phyloP scores from a whole-genome alignment of 2,888 invertebrate genomes.

The Pinctada fucata region DNA sequence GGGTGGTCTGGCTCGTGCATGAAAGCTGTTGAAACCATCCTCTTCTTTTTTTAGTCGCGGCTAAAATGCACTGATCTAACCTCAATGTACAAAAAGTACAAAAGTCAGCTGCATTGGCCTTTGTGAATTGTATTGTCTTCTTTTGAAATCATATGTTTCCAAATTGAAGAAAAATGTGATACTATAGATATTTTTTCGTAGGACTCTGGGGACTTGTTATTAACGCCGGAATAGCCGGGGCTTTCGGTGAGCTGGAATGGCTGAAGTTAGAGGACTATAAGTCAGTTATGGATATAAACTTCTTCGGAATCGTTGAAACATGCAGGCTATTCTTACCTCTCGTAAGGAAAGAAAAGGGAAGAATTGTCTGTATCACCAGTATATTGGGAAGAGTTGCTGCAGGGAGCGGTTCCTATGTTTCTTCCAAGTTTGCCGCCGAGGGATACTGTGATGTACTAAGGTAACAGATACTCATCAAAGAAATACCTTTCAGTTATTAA shows the following conservation, averaged over 20 bases:
- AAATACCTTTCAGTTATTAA: too few species aligned
- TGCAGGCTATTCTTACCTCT: conserved; percentile 62
- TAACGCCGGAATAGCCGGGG: conserved; percentile 67
- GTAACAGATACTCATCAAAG: conserved; percentile 36
- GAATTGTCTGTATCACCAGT: conserved; percentile 66
- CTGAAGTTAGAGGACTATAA: conserved; percentile 69
- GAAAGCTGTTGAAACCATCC: too few species aligned
- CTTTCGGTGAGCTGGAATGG: conserved; percentile 72
- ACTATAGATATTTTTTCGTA: conserved; percentile 28
- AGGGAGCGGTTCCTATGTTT: conserved; percentile 55
- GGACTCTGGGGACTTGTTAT: conserved; percentile 72
- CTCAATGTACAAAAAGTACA: too few species aligned
- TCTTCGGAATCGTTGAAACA: conserved; percentile 72
- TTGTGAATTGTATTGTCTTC: too few species aligned
- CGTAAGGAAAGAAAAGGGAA: conserved; percentile 57
- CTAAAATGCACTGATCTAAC: too few species aligned
- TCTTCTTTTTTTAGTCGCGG: too few species aligned
- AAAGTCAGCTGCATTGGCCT: too few species aligned
- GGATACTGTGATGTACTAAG: conserved; percentile 65
- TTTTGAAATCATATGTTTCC: too few species aligned
- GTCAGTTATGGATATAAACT: conserved; percentile 63
- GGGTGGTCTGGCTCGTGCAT: too few species aligned
- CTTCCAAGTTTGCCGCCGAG: conserved; percentile 68
- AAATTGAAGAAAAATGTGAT: too few species aligned
- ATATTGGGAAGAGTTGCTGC: conserved; percentile 56